These are phyloP conservation scores for Noctua comes DNA, from an alignment of 2,888 invertebrate genomes.

Conservation along the genomic window DNA sequence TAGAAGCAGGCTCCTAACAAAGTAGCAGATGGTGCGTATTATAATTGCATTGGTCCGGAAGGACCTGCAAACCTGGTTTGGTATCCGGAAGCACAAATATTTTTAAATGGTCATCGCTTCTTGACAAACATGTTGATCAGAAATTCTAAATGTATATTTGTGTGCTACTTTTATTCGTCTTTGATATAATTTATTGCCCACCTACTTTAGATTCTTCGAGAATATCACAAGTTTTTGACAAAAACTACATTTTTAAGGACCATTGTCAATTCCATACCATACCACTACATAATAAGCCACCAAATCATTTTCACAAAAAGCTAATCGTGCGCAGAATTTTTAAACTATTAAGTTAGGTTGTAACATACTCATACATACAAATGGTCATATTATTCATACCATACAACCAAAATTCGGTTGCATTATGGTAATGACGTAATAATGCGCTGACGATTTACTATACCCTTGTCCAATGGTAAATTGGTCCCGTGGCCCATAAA, in stretches of 20 bases:
- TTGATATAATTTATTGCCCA: neutral
- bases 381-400: slow-evolving; percentile 79
- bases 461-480: slow-evolving; percentile 76
- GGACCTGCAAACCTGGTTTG: slow-evolving; percentile 31
- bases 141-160: slow-evolving; percentile 3
- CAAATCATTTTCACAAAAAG: slow-evolving; percentile 19
- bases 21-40: neutral
- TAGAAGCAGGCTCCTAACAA: neutral
- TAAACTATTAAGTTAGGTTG: slow-evolving; percentile 50
- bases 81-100: slow-evolving; percentile 30
- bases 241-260: neutral
- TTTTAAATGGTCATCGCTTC: slow-evolving; percentile 3
- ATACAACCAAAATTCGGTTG: slow-evolving; percentile 77
- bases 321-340: slow-evolving; percentile 51
- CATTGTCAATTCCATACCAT: neutral
- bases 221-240: neutral
- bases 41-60: neutral
- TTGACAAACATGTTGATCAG: slow-evolving; percentile 19
- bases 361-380: slow-evolving; percentile 77
- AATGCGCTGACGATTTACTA: slow-evolving; percentile 80
- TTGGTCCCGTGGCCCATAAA: slow-evolving; percentile 68
- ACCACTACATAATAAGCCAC: neutral
- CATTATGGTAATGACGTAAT: slow-evolving; percentile 88
- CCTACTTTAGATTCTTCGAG: neutral
- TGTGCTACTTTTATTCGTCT: neutral